A percentile compares a stretch with the other conserved stretches of the same genome.
Conservation (phyloP, 1,140 invertebrate species). For the Hylaeus anthracinus region DNA sequence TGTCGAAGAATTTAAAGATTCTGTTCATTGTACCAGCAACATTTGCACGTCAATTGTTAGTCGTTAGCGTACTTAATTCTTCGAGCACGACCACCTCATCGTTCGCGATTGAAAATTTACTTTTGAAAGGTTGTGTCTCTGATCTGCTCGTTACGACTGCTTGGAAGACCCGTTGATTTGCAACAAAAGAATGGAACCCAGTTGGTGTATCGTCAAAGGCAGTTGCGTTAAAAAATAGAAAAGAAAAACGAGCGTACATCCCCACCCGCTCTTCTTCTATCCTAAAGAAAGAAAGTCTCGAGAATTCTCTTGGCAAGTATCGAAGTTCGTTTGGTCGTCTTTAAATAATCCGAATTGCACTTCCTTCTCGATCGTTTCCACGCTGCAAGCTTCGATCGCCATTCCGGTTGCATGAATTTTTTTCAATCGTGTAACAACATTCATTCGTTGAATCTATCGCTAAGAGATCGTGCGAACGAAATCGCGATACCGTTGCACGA, state of each 20-base stretch:
- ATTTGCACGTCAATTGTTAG: background rate
- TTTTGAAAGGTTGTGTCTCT: background rate
- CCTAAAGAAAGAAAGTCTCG: constrained; percentile 37
- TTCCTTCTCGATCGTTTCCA: constrained; percentile 10
- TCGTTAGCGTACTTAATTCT: background rate
- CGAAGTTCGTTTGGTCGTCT: constrained; percentile 53
- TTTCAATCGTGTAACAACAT: background rate
- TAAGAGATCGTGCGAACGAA: background rate
- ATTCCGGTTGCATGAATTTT: background rate
- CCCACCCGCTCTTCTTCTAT: background rate
- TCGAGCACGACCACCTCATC: background rate
- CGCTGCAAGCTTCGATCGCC: background rate
- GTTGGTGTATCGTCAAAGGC: constrained; percentile 11
- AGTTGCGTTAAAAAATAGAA: constrained; percentile 49
- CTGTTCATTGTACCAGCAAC: background rate
- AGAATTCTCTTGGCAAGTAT: constrained; percentile 66
- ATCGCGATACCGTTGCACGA: background rate
- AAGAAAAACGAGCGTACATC: constrained; percentile 35
- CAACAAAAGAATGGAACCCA: background rate
- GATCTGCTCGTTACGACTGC: background rate
- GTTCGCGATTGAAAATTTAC: constrained; percentile 4
- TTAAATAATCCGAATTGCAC: constrained; percentile 67
- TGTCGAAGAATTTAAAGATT: background rate
- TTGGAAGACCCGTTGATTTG: background rate
- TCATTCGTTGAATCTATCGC: background rate